A percentile compares a stretch with the other conserved stretches of the same genome.
Evolutionary conservation across 2,113 vertebrate genomes (phyloP).

Genomic region (Ploceus nigricollis): DNA sequence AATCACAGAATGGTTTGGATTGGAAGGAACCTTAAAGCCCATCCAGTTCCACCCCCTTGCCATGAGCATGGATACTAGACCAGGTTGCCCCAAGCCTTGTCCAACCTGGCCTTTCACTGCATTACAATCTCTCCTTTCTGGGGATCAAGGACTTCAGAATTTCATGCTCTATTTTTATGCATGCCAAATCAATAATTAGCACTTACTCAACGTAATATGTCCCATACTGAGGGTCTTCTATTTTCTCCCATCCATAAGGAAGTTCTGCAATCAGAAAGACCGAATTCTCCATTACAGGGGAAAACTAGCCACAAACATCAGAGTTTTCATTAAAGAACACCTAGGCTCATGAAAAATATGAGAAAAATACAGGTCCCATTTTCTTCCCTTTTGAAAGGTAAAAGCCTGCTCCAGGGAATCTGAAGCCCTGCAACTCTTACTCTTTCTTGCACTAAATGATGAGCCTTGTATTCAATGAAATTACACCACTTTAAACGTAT

Average conservation of each 20-base stretch:
- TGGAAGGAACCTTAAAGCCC: neutral
- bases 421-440: neutral
- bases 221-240: constrained; percentile 95
- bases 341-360: neutral
- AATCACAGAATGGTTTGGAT: neutral
- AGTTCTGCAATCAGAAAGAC: constrained; percentile 80
- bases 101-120: neutral
- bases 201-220: constrained; percentile 98
- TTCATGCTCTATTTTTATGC: neutral
- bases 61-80: neutral
- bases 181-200: neutral
- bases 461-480: neutral
- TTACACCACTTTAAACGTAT: neutral
- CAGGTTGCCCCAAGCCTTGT: neutral
- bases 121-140: neutral
- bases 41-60: neutral
- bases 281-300: neutral
- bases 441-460: neutral
- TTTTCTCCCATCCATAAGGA: constrained; percentile 98
- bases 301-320: neutral
- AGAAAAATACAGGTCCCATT: neutral
- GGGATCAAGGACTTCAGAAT: neutral
- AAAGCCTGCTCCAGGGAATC: neutral
- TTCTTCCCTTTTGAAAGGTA: neutral
- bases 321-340: neutral